Conservation (phyloP, 2,113 vertebrate species). For the Axis porcinus region DNA sequence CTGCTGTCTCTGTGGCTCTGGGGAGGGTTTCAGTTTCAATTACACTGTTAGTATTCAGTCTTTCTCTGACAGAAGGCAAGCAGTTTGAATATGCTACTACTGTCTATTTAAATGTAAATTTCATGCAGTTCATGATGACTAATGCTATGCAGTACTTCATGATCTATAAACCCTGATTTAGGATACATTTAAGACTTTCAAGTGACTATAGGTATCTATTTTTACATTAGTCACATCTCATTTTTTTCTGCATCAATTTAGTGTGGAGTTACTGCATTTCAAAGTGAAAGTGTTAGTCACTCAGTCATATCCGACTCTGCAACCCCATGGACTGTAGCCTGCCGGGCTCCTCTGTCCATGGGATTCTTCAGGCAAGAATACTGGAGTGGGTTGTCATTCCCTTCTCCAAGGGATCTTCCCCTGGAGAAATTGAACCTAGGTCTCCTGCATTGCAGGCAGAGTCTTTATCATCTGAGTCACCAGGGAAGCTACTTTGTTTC, state of each 20-base stretch:
- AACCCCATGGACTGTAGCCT: too few relatives aligned
- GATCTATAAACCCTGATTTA: not conserved
- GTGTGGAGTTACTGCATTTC: not conserved
- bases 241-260: not conserved
- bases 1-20: not conserved
- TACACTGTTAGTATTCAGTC: not conserved
- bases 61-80: not conserved
- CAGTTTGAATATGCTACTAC: not conserved
- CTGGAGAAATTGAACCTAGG: too few relatives aligned
- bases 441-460: too few relatives aligned
- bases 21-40: not conserved
- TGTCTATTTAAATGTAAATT: not conserved
- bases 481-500: not conserved
- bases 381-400: too few relatives aligned
- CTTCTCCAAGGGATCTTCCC: too few relatives aligned
- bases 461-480: too few relatives aligned
- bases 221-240: not conserved
- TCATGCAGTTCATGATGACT: not conserved
- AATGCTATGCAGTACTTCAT: not conserved
- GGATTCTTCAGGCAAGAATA: too few relatives aligned
- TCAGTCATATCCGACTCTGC: too few relatives aligned
- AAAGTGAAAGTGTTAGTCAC: not conserved
- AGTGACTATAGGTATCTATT: not conserved
- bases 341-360: too few relatives aligned
- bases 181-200: not conserved